A percentile compares a stretch with the other conserved stretches of the same genome.
Evolutionary conservation across 2,888 invertebrate species (phyloP).

Genomic region (Archaeoteleia sp.): DNA sequence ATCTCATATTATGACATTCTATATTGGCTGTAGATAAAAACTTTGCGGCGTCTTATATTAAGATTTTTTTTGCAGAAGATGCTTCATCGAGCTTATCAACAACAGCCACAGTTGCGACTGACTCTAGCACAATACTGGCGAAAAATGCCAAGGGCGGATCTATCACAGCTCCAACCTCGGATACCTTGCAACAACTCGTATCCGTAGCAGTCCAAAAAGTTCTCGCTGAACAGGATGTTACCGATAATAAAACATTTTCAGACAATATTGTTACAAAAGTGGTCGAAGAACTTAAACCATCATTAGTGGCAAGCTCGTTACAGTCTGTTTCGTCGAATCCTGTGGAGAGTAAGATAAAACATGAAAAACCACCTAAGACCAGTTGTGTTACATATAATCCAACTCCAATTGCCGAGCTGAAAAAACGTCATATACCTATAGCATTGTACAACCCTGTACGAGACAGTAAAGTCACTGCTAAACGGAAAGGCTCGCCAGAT

Average conservation of each 20-base stretch:
- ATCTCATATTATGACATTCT: no score
- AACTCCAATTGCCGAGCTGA: slow-evolving; percentile 80
- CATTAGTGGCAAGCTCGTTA: slow-evolving; percentile 55
- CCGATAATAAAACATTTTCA: slow-evolving; percentile 75
- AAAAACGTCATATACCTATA: slow-evolving; percentile 73
- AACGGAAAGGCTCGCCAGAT: slow-evolving; percentile 69
- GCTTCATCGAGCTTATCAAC: slow-evolving; percentile 33
- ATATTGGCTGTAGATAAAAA: no score
- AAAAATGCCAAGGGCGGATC: slow-evolving; percentile 43
- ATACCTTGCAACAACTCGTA: slow-evolving; percentile 78
- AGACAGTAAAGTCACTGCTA: slow-evolving; percentile 67
- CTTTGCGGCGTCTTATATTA: no score
- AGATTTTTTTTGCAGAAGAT: slow-evolving; percentile 64
- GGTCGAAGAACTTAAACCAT: slow-evolving; percentile 75
- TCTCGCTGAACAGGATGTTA: slow-evolving; percentile 76
- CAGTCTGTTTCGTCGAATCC: slow-evolving; percentile 31
- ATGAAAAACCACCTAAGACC: no score
- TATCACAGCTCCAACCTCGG: slow-evolving; percentile 74
- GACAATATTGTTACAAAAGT: slow-evolving; percentile 77
- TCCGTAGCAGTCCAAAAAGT: slow-evolving; percentile 80
- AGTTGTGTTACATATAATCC: slow-evolving; percentile 77
- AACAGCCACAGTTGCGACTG: slow-evolving; percentile 46
- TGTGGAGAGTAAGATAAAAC: slow-evolving; percentile 50
- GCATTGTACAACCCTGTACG: slow-evolving; percentile 68
- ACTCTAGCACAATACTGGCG: slow-evolving; percentile 53